Evolutionary conservation across 2,888 invertebrate species (phyloP).

Genomic region (Lithophane ornitopus): DNA sequence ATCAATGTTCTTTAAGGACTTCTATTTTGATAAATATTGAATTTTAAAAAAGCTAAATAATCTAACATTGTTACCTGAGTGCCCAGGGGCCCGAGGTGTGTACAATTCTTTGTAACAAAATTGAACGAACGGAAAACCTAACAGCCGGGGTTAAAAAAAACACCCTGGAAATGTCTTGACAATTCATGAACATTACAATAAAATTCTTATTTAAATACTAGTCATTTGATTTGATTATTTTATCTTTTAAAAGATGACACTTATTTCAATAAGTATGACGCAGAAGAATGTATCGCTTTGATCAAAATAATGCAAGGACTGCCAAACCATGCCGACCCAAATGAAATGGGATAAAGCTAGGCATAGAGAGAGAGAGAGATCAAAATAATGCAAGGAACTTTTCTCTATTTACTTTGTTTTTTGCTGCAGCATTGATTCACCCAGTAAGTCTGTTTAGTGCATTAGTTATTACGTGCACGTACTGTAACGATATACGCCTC

Average conservation of each 20-base stretch:
- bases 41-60: neutral
- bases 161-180: neutral
- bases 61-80: neutral
- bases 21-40: neutral
- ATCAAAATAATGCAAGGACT: neutral
- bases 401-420: too few relatives aligned
- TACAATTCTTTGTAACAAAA: neutral
- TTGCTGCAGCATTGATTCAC: conserved; percentile 64
- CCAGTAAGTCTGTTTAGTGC: conserved; percentile 66
- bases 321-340: too few relatives aligned
- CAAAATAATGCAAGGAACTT: neutral
- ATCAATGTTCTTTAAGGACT: conserved; percentile 66
- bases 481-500: conserved; percentile 88
- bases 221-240: neutral
- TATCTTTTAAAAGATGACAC: neutral
- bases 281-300: neutral
- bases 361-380: too few relatives aligned
- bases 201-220: neutral
- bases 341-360: too few relatives aligned
- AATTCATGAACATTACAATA: neutral
- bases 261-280: too few relatives aligned
- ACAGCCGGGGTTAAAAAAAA: neutral
- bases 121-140: neutral
- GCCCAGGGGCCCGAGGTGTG: neutral
- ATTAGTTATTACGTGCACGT: conserved; percentile 85